A percentile compares a stretch with the other conserved stretches of the same genome.
phyloP scores from a whole-genome alignment of 64 coral and sea anemone species.

The Astreopora myriophthalma region DNA sequence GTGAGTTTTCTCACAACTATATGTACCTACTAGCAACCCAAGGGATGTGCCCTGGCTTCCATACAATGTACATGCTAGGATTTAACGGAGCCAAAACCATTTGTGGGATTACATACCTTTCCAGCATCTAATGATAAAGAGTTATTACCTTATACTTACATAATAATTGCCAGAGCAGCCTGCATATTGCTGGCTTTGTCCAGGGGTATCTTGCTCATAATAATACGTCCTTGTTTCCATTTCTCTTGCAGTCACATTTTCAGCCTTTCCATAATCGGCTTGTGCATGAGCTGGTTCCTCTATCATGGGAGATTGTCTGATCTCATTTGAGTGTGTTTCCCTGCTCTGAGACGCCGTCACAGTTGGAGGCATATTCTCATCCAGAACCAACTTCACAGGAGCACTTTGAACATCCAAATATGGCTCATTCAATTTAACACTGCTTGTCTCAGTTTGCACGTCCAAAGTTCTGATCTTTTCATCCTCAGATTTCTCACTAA shows the following conservation, averaged over 20 bases:
- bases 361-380: background rate
- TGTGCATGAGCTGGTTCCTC: background rate
- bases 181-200: background rate
- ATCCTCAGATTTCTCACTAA: conserved; percentile 57
- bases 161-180: background rate
- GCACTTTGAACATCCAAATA: background rate
- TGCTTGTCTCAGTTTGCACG: background rate
- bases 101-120: too few relatives aligned
- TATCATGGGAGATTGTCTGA: background rate
- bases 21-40: background rate
- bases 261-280: background rate
- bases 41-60: too few relatives aligned
- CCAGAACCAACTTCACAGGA: background rate
- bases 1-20: too few relatives aligned
- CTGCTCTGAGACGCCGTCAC: background rate
- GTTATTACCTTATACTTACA: too few relatives aligned
- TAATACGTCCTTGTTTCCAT: conserved; percentile 6
- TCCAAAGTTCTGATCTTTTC: background rate
- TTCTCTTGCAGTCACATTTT: background rate
- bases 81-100: too few relatives aligned
- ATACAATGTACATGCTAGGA: too few relatives aligned
- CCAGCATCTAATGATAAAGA: too few relatives aligned
- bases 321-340: background rate
- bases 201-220: background rate
- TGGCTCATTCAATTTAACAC: background rate